Conservation (phyloP, 2,113 vertebrate genomes). For the Serilophus lunatus region DNA sequence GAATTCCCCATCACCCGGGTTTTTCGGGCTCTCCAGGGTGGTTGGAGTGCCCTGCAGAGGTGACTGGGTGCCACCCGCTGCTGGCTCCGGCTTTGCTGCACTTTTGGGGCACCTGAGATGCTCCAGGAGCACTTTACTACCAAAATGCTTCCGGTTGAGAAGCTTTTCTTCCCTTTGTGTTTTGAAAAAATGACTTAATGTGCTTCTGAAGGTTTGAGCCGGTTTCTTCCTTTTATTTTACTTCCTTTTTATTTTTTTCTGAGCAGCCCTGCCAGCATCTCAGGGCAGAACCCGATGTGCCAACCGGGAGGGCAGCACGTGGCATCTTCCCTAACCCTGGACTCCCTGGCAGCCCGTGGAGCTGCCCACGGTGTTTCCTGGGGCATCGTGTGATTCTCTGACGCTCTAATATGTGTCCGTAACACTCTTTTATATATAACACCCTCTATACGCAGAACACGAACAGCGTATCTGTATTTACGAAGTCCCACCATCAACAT, state of each 20-base stretch:
- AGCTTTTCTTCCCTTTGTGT: not conserved
- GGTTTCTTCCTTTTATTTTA: rapidly evolving
- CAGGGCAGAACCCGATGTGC: not conserved
- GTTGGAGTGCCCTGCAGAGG: not conserved
- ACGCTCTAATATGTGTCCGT: rapidly evolving
- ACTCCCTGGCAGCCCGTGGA: rapidly evolving
- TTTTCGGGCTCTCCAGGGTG: not conserved
- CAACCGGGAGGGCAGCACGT: rapidly evolving
- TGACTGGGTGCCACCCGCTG: not conserved
- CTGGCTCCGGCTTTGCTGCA: rapidly evolving
- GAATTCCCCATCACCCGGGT: rapidly evolving
- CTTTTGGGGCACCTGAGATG: not conserved
- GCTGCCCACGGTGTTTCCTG: rapidly evolving
- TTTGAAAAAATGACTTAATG: not conserved
- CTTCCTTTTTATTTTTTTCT: not conserved
- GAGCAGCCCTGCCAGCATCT: not conserved
- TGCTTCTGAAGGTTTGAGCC: not conserved
- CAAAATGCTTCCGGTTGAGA: not conserved
- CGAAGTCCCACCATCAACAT: rapidly evolving
- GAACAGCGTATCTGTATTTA: no score
- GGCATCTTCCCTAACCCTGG: not conserved
- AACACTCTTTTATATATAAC: not conserved
- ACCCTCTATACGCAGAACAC: no score
- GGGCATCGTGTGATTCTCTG: not conserved
- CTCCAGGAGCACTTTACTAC: not conserved